Conservation (phyloP, 2,888 invertebrate species). For the Dromius quadrimaculatus region DNA sequence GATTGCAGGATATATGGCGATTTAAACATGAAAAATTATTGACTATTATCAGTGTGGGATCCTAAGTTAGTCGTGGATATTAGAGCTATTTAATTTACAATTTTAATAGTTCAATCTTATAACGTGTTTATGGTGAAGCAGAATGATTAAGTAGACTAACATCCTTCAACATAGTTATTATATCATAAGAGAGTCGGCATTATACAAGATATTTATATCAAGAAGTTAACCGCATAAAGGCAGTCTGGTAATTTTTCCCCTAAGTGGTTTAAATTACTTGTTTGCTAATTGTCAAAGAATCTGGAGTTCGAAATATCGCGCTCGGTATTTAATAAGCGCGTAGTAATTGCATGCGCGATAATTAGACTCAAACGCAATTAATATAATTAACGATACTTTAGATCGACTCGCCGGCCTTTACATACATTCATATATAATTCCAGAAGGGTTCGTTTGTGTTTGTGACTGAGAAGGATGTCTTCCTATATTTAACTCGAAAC, state of each 20-base stretch:
- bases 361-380: constrained; percentile 47
- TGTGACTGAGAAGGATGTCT: background rate
- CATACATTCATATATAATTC: constrained; percentile 1
- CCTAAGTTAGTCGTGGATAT: too few relatives aligned
- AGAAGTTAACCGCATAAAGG: too few relatives aligned
- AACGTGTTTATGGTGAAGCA: too few relatives aligned
- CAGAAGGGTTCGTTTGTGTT: background rate
- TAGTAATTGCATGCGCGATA: constrained; percentile 46
- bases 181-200: too few relatives aligned
- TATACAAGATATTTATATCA: too few relatives aligned
- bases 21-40: too few relatives aligned
- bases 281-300: constrained; percentile 43
- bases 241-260: constrained; percentile 15
- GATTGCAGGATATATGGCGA: too few relatives aligned
- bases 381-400: constrained; percentile 48
- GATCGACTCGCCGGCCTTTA: constrained; percentile 6
- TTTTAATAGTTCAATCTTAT: too few relatives aligned
- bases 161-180: too few relatives aligned
- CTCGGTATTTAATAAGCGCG: constrained; percentile 40
- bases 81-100: too few relatives aligned
- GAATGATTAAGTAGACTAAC: too few relatives aligned
- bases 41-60: too few relatives aligned
- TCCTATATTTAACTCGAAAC: constrained; percentile 2
- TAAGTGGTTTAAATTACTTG: constrained; percentile 35
- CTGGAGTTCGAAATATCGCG: constrained; percentile 38